Evolutionary conservation across 2,113 vertebrate species (phyloP).

Genomic region (Megaceryle torquata): DNA sequence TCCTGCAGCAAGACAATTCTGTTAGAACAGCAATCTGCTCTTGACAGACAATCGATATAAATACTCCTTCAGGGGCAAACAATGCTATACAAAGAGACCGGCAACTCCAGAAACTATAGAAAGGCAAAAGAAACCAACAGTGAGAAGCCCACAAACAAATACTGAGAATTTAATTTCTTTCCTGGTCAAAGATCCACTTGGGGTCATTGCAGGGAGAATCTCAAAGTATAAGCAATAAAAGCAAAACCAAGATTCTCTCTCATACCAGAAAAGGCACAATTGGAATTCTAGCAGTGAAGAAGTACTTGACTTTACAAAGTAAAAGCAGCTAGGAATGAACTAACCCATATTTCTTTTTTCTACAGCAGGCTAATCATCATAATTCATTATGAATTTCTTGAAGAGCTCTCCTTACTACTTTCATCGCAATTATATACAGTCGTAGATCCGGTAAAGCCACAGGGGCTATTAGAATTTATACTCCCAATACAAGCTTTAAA

Average conservation of each 20-base stretch:
- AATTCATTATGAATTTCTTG: not conserved
- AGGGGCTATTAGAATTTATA: not conserved
- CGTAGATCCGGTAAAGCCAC: not conserved
- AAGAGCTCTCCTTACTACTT: not conserved
- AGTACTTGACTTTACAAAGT: not conserved
- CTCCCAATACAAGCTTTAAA: not conserved
- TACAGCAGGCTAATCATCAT: not conserved
- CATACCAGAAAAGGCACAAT: not conserved
- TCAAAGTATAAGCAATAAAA: not conserved
- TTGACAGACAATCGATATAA: not conserved
- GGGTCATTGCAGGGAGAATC: not conserved
- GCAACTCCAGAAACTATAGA: not conserved
- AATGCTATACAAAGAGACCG: not conserved
- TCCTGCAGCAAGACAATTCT: conserved; percentile 74
- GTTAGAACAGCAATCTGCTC: not conserved
- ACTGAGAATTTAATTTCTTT: not conserved
- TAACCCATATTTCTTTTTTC: not conserved
- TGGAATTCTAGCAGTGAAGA: not conserved
- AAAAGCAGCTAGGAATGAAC: not conserved
- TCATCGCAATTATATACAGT: not conserved
- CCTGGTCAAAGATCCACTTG: not conserved
- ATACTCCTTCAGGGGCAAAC: not conserved
- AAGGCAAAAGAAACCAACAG: not conserved
- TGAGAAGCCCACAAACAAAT: not conserved
- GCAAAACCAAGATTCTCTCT: not conserved